phyloP scores from a whole-genome alignment of 2,888 invertebrate species.

The Anticlea derivata region DNA sequence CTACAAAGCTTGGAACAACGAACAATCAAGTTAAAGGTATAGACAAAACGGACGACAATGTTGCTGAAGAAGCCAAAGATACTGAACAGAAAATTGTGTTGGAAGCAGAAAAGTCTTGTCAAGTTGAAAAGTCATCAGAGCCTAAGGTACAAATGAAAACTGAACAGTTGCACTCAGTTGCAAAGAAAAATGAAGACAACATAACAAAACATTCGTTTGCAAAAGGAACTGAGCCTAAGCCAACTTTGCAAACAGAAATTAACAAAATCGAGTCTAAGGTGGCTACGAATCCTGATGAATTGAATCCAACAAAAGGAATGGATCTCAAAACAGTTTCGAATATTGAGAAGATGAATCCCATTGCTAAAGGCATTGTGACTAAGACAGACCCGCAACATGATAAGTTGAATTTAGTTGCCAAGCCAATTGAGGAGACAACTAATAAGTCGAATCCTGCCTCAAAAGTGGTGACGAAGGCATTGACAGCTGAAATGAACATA shows the following conservation, averaged over 20 bases:
- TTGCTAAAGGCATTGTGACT: background rate
- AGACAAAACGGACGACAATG: conserved; percentile 2
- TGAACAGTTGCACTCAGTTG: background rate
- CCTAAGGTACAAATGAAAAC: background rate
- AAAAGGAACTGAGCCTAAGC: conserved; percentile 4
- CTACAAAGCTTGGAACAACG: background rate
- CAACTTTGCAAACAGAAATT: background rate
- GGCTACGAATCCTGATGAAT: background rate
- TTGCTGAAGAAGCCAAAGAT: conserved; percentile 4
- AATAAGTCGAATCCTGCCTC: background rate
- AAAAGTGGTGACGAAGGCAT: background rate
- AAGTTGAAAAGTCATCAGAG: conserved; percentile 4
- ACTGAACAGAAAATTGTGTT: background rate
- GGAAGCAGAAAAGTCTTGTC: background rate
- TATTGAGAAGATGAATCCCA: background rate
- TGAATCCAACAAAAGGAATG: background rate
- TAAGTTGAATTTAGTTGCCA: background rate
- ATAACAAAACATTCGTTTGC: background rate
- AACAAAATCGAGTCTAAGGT: background rate
- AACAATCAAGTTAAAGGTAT: background rate
- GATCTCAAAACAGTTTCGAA: background rate
- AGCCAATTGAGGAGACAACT: background rate
- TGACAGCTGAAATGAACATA: background rate
- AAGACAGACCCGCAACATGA: background rate
- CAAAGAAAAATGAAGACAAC: background rate